Percentiles rank a stretch among this genome's conserved stretches.
These are phyloP conservation scores for Phaonia tiefii DNA, from an alignment of 2,888 invertebrate species.

Conservation along the genomic window DNA sequence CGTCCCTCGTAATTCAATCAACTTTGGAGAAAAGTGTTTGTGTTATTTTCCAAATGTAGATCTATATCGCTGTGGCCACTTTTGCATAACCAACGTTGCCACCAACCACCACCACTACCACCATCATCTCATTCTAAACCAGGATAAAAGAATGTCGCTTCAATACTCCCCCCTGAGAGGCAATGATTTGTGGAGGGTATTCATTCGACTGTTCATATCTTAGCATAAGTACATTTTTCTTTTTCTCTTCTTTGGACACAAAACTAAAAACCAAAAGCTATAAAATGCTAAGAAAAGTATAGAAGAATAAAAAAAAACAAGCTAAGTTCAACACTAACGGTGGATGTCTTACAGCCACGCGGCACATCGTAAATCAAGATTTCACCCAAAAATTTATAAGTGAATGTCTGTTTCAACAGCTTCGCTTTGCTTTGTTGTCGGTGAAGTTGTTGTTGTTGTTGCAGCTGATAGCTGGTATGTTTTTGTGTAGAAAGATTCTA, in stretches of 20 bases:
- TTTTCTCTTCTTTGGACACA: background rate
- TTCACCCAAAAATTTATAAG: constrained; percentile 50
- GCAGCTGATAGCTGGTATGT: constrained; percentile 4
- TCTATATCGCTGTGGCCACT: constrained; percentile 9
- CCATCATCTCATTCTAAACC: background rate
- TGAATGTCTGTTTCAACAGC: constrained; percentile 47
- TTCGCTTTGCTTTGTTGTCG: too few species aligned
- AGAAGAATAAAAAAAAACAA: background rate
- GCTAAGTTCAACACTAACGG: constrained; percentile 58
- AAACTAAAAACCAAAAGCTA: too few species aligned
- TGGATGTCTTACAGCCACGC: constrained; percentile 58
- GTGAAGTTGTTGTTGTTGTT: constrained; percentile 12
- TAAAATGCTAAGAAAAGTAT: background rate
- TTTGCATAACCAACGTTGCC: constrained; percentile 26
- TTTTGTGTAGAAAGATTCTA: constrained; percentile 14
- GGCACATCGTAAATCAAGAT: constrained; percentile 68
- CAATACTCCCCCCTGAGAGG: too few species aligned
- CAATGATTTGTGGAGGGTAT: too few species aligned
- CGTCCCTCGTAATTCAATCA: constrained; percentile 28
- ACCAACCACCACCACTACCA: constrained; percentile 24
- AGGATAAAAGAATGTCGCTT: too few species aligned
- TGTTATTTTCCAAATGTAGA: constrained; percentile 13
- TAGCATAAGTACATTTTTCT: constrained; percentile 17
- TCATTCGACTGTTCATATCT: background rate
- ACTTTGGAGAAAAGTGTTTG: constrained; percentile 23